These are phyloP conservation scores for Platycercus adscitus DNA, from an alignment of 2,113 vertebrate species.

Conservation along the genomic window DNA sequence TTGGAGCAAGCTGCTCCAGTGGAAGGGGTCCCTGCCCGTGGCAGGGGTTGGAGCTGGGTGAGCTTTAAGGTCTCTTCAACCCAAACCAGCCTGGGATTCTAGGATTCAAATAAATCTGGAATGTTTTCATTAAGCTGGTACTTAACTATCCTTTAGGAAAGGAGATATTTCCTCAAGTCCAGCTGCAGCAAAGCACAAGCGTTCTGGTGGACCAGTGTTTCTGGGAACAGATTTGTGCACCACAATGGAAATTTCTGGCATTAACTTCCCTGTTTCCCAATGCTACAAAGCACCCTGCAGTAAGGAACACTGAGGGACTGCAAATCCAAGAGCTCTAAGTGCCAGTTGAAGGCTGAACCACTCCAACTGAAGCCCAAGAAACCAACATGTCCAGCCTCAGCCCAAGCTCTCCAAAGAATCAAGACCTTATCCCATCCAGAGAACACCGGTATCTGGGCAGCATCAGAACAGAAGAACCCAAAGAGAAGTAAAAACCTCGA, in stretches of 20 bases:
- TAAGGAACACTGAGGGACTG: background rate
- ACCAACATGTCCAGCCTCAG: background rate
- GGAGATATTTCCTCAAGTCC: background rate
- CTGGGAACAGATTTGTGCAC: background rate
- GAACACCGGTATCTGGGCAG: rapidly evolving
- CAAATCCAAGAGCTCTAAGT: background rate
- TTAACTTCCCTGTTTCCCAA: background rate
- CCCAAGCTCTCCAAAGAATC: background rate
- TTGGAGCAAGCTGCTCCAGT: background rate
- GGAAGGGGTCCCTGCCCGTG: background rate
- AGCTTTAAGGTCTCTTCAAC: background rate
- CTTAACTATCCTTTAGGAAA: background rate
- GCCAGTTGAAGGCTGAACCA: background rate
- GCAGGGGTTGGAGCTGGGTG: background rate
- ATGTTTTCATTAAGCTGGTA: background rate
- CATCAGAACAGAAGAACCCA: background rate
- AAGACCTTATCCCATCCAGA: background rate
- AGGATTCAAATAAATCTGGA: background rate
- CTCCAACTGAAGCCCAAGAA: background rate
- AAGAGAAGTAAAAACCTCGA: background rate
- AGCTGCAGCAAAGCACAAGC: background rate
- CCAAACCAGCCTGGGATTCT: background rate
- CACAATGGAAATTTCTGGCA: background rate
- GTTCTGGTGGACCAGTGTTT: background rate
- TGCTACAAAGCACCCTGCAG: background rate